phyloP scores from a whole-genome alignment of 2,888 invertebrate genomes.

The Caenorhabditis sulstoni region DNA sequence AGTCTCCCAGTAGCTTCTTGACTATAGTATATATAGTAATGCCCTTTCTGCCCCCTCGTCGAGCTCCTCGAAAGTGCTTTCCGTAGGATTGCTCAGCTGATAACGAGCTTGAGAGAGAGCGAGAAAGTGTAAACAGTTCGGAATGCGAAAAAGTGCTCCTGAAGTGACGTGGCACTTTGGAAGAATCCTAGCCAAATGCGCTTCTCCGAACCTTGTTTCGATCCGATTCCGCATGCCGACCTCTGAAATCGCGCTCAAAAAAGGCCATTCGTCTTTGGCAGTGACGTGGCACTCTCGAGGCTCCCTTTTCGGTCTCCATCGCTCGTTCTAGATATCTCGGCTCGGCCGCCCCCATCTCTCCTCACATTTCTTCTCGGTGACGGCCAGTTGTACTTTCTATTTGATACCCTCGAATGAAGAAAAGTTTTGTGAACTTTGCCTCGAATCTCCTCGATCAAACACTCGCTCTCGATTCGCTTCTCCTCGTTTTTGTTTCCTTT shows the following conservation, averaged over 20 bases:
- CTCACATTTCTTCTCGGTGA: neutral
- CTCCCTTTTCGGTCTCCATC: no score
- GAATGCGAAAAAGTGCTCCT: constrained; percentile 5
- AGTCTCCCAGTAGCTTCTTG: neutral
- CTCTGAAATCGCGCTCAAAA: no score
- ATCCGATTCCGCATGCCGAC: no score
- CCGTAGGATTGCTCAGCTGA: constrained; percentile 17
- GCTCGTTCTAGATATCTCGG: neutral
- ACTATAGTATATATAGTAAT: no score
- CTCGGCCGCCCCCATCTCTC: neutral
- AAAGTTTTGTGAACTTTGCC: constrained; percentile 11
- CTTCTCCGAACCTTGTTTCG: no score
- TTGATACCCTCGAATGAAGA: constrained; percentile 31
- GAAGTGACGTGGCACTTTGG: constrained; percentile 13
- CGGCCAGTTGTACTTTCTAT: constrained; percentile 42
- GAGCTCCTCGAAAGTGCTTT: neutral
- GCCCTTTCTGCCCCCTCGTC: constrained; percentile 1
- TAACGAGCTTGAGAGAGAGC: no score
- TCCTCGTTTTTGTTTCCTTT: constrained; percentile 15
- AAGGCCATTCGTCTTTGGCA: neutral
- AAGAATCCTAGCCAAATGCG: no score
- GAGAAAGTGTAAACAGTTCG: constrained; percentile 35
- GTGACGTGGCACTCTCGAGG: neutral
- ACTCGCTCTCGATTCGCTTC: constrained; percentile 13
- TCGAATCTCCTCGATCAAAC: constrained; percentile 30